phyloP scores from a whole-genome alignment of 92 coral and sea anemone genomes.

The Chrysogorgia sp. region DNA sequence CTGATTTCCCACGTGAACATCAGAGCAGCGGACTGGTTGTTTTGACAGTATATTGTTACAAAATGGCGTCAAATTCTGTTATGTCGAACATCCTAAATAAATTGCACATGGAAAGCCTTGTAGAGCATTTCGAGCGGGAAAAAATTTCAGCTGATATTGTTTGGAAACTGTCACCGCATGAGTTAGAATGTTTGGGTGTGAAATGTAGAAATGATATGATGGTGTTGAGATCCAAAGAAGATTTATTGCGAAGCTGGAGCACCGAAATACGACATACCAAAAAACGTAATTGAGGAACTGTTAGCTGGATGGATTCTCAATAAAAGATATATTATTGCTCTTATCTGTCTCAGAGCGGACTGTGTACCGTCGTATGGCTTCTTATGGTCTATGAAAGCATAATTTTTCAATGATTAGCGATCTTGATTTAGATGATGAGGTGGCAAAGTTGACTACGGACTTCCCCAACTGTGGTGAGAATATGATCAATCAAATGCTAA shows the following conservation, averaged over 20 bases:
- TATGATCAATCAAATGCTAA: not conserved
- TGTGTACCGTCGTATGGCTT: slow-evolving; percentile 44
- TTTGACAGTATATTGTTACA: too few relatives aligned
- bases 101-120: slow-evolving; percentile 7
- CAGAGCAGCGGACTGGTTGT: too few relatives aligned
- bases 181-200: slow-evolving; percentile 7
- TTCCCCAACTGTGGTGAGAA: slow-evolving; percentile 33
- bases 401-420: slow-evolving; percentile 10
- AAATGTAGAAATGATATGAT: slow-evolving; percentile 5
- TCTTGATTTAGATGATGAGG: not conserved
- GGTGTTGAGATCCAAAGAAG: slow-evolving; percentile 6
- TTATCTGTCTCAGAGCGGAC: slow-evolving; percentile 56
- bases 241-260: not conserved
- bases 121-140: too few relatives aligned
- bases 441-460: slow-evolving; percentile 1
- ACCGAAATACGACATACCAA: slow-evolving; percentile 5
- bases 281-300: not conserved
- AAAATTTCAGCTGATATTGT: slow-evolving; percentile 22
- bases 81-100: slow-evolving; percentile 16
- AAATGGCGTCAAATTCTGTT: not conserved
- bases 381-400: slow-evolving; percentile 21
- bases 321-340: slow-evolving; percentile 46
- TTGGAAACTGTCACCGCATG: slow-evolving; percentile 15
- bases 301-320: not conserved
- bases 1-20: too few relatives aligned